Percentiles rank a stretch among this genome's conserved stretches.
These are phyloP conservation scores for Porites lobata DNA, from an alignment of 92 coral and sea anemone species.

Conservation along the genomic window DNA sequence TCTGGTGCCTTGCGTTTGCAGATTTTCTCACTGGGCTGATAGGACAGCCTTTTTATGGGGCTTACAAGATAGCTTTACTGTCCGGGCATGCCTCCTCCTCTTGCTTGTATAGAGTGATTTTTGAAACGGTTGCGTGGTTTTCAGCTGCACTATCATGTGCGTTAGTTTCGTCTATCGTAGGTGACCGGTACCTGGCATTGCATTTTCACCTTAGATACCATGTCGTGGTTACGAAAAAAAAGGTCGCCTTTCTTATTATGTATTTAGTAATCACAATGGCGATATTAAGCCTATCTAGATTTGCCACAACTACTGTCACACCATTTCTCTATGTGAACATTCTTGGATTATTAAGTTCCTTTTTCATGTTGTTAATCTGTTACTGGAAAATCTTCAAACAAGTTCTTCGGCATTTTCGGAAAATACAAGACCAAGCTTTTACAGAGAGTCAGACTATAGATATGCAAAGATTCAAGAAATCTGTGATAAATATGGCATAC, in stretches of 20 bases:
- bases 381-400: constrained; percentile 57
- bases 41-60: constrained; percentile 66
- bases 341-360: constrained; percentile 40
- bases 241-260: constrained; percentile 20
- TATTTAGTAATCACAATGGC: constrained; percentile 11
- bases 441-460: not conserved
- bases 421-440: constrained; percentile 40
- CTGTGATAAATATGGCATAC: constrained; percentile 64
- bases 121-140: constrained; percentile 72
- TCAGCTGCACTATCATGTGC: constrained; percentile 75
- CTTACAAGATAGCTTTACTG: constrained; percentile 60
- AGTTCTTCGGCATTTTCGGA: constrained; percentile 54
- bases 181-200: constrained; percentile 72
- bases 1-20: constrained; percentile 60
- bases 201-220: constrained; percentile 58
- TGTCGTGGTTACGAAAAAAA: constrained; percentile 45
- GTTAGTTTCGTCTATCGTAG: constrained; percentile 36
- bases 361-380: constrained; percentile 30
- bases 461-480: constrained; percentile 43
- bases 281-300: constrained; percentile 50
- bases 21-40: constrained; percentile 70
- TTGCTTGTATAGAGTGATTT: constrained; percentile 51
- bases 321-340: constrained; percentile 59
- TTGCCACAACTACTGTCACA: constrained; percentile 28
- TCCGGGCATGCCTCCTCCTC: constrained; percentile 10